These are phyloP conservation scores for Chiloscyllium punctatum DNA, from an alignment of 2,797 vertebrate genomes.

Conservation along the genomic window DNA sequence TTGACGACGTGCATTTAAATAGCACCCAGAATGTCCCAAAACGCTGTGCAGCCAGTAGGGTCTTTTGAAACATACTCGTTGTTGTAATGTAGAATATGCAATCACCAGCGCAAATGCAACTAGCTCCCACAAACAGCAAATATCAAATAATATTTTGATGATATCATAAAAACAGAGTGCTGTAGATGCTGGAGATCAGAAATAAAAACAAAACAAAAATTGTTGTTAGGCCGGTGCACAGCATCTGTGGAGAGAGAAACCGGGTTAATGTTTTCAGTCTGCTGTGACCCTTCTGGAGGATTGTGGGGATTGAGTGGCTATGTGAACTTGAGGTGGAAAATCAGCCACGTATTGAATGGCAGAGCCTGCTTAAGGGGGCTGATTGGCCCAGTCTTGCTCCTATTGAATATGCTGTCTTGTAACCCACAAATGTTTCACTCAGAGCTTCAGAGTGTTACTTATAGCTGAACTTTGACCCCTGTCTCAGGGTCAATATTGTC, in stretches of 20 bases:
- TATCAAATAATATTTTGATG: background rate
- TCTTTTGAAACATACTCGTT: background rate
- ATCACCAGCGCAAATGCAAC: background rate
- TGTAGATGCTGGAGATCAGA: no score
- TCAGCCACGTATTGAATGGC: background rate
- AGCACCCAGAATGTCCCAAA: background rate
- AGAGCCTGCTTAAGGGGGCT: no score
- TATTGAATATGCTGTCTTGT: background rate
- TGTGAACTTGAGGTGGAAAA: background rate
- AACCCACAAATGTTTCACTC: background rate
- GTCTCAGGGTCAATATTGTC: background rate
- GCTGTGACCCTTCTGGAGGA: background rate
- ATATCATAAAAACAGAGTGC: background rate
- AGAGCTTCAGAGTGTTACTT: background rate
- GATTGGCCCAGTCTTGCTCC: background rate
- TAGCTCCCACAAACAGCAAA: background rate
- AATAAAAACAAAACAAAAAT: no score
- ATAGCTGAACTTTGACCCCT: background rate
- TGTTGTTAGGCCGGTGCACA: no score
- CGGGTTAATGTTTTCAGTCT: no score
- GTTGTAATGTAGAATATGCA: background rate
- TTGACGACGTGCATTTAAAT: background rate
- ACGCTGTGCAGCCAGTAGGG: no score
- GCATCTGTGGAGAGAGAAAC: no score
- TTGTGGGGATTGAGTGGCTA: background rate